phyloP scores from a whole-genome alignment of 2,113 vertebrate genomes.

The Pseudopodoces humilis region DNA sequence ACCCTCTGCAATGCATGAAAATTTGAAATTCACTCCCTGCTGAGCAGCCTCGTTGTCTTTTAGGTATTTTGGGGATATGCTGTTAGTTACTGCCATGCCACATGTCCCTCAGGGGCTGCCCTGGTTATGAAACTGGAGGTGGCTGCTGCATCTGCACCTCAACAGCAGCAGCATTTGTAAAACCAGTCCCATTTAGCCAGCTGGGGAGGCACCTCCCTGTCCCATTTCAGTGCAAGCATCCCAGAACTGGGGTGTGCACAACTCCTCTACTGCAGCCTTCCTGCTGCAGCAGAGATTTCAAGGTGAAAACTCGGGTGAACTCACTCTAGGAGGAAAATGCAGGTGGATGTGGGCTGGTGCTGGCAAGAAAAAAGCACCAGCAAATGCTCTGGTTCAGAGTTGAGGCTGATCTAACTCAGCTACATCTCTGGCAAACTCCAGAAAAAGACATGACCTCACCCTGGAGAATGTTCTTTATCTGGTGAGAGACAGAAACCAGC shows the following conservation, averaged over 20 bases:
- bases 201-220: background rate
- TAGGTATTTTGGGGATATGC: background rate
- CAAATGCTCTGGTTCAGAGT: background rate
- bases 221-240: background rate
- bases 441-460: constrained; percentile 19
- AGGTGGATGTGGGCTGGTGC: background rate
- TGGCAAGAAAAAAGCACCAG: background rate
- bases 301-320: background rate
- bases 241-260: background rate
- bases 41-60: background rate
- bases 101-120: background rate
- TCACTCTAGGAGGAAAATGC: fast-evolving
- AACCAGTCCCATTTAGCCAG: background rate
- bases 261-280: background rate
- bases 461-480: background rate
- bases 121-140: background rate
- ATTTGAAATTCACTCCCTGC: background rate
- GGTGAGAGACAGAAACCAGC: background rate
- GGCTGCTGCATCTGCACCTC: background rate
- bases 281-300: background rate
- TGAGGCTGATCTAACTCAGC: background rate
- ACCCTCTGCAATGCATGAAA: background rate
- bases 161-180: background rate
- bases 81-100: background rate
- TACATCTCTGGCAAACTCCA: background rate